Evolutionary conservation across 2,888 invertebrate genomes (phyloP).

Genomic region (Brassicogethes aeneus): DNA sequence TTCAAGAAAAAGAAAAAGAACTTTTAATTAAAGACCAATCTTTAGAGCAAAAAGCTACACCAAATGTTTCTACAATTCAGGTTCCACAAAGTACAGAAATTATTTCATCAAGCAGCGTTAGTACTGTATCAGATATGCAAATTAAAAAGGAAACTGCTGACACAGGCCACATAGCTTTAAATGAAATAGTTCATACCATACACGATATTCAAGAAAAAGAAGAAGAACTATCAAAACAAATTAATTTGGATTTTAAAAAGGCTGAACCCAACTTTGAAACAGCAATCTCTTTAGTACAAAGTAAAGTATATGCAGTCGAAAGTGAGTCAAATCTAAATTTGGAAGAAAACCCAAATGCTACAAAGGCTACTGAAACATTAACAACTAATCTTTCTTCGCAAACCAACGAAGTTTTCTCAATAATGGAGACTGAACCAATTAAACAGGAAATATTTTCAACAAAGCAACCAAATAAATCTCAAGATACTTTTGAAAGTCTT

Average conservation of each 20-base stretch:
- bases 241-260: too few species aligned
- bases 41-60: conserved; percentile 33
- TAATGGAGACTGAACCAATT: conserved; percentile 9
- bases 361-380: conserved; percentile 32
- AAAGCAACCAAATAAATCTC: conserved; percentile 15
- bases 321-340: conserved; percentile 29
- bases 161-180: conserved; percentile 14
- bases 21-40: conserved; percentile 24
- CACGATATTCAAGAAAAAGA: conserved; percentile 35
- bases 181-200: conserved; percentile 31
- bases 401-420: conserved; percentile 28
- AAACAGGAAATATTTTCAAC: conserved; percentile 16
- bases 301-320: conserved; percentile 42
- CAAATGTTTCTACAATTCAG: conserved; percentile 34
- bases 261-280: too few species aligned
- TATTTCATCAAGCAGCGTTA: background rate
- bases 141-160: background rate
- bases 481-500: conserved; percentile 20
- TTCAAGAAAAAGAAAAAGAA: conserved; percentile 33
- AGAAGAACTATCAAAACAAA: conserved; percentile 8
- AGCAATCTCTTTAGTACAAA: too few species aligned
- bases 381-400: conserved; percentile 41
- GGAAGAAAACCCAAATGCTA: conserved; percentile 28
- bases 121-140: conserved; percentile 5
- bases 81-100: conserved; percentile 35